Evolutionary conservation across 2,888 invertebrate species (phyloP).

Genomic region (Leptinotarsa peninsularis): DNA sequence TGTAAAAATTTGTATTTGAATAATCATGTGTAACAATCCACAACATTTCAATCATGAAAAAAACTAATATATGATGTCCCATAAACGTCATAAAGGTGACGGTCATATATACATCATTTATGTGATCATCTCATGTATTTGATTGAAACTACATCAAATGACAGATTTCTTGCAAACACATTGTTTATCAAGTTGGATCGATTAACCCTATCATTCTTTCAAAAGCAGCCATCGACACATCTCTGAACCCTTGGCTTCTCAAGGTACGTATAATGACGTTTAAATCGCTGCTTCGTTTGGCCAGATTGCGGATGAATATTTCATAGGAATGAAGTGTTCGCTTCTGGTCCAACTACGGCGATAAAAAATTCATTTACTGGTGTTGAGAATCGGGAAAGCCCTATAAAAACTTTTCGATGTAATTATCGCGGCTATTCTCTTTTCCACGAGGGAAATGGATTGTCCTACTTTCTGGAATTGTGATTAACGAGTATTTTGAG

Average conservation of each 20-base stretch:
- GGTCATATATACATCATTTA: too few species aligned
- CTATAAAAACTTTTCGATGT: background rate
- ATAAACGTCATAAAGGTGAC: too few species aligned
- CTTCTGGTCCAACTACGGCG: background rate
- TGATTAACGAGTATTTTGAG: too few species aligned
- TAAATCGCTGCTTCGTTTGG: background rate
- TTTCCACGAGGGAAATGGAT: too few species aligned
- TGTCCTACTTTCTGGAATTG: too few species aligned
- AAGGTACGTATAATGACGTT: conserved; percentile 10
- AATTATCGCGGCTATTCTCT: background rate
- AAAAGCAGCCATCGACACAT: background rate
- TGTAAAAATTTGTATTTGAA: too few species aligned
- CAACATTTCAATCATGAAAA: too few species aligned
- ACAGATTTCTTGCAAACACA: too few species aligned
- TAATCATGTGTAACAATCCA: too few species aligned
- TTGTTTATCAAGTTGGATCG: background rate
- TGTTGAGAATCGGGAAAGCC: background rate
- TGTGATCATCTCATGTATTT: too few species aligned
- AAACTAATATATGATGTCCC: too few species aligned
- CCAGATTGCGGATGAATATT: background rate
- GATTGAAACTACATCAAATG: too few species aligned
- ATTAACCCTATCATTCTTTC: background rate
- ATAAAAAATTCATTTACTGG: background rate
- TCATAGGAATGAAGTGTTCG: background rate
- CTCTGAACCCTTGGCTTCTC: background rate